A percentile compares a stretch with the other conserved stretches of the same genome.
phyloP scores from a whole-genome alignment of 2,888 invertebrate genomes.

The Cremastinae sp. region DNA sequence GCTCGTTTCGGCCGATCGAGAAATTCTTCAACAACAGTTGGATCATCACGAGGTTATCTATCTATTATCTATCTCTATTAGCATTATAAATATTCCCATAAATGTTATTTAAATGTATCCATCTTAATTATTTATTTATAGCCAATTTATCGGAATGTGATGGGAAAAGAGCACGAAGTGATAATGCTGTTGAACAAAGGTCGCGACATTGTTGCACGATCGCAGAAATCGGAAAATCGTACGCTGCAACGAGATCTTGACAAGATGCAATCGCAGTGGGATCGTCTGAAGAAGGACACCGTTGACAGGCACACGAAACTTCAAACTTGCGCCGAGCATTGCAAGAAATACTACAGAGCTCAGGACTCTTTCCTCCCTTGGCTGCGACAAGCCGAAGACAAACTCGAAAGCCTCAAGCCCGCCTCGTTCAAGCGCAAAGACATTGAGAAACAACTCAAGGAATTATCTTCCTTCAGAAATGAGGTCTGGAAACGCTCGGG shows the following conservation, averaged over 20 bases:
- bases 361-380: slow-evolving; percentile 94
- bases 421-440: slow-evolving; percentile 92
- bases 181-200: slow-evolving; percentile 97
- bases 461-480: slow-evolving; percentile 93
- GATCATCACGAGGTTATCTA: slow-evolving; percentile 87
- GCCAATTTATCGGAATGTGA: slow-evolving; percentile 93
- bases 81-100: not conserved
- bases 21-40: slow-evolving; percentile 91
- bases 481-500: slow-evolving; percentile 97
- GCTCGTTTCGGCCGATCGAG: slow-evolving; percentile 92
- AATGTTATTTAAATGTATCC: not conserved
- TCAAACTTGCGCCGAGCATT: slow-evolving; percentile 93
- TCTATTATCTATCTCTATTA: not conserved
- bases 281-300: slow-evolving; percentile 93
- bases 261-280: slow-evolving; percentile 95
- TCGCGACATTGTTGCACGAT: slow-evolving; percentile 84
- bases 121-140: slow-evolving; percentile 68
- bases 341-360: slow-evolving; percentile 92
- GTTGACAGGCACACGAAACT: slow-evolving; percentile 92
- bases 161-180: slow-evolving; percentile 94
- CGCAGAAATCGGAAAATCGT: slow-evolving; percentile 82
- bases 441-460: slow-evolving; percentile 92
- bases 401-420: slow-evolving; percentile 89
- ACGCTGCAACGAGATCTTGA: slow-evolving; percentile 90
- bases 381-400: slow-evolving; percentile 93